These are phyloP conservation scores for Drosophila borealis DNA, from an alignment of 2,888 invertebrate species.

Conservation along the genomic window DNA sequence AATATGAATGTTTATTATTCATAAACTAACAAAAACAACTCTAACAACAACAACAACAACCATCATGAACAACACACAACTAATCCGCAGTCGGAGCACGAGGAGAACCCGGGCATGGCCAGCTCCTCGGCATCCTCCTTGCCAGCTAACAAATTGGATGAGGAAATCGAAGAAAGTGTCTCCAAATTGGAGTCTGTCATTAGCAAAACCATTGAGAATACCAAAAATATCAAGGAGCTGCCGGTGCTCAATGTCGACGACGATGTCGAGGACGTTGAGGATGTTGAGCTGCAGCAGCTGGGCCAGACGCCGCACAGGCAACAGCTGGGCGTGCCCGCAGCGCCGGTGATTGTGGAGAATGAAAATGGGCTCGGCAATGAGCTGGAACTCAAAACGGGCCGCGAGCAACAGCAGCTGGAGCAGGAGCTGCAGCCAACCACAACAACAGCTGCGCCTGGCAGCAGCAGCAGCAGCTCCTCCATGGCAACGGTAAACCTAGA, in stretches of 20 bases:
- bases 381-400: constrained; percentile 37
- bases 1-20: constrained; percentile 49
- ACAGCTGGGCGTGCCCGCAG: constrained; percentile 55
- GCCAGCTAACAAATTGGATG: constrained; percentile 61
- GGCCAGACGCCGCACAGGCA: constrained; percentile 5
- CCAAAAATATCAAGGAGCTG: constrained; percentile 84
- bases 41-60: constrained; percentile 19
- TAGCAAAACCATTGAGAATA: constrained; percentile 85
- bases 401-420: constrained; percentile 12
- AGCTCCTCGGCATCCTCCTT: constrained; percentile 20
- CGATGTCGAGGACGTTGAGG: constrained; percentile 61
- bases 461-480: constrained; percentile 13
- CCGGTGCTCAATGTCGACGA: constrained; percentile 69
- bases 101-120: constrained; percentile 23
- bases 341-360: constrained; percentile 50
- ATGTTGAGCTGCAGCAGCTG: constrained; percentile 48
- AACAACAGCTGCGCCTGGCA: constrained; percentile 38
- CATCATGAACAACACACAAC: constrained; percentile 16
- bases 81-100: constrained; percentile 43
- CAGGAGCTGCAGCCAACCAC: constrained; percentile 31
- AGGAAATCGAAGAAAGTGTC: constrained; percentile 84
- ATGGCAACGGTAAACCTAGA: constrained; percentile 54
- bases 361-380: constrained; percentile 53
- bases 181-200: constrained; percentile 84
- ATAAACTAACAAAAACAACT: constrained; percentile 47